Evolutionary conservation across 2,888 invertebrate species (phyloP).

Genomic region (Mactromeris polynyma): DNA sequence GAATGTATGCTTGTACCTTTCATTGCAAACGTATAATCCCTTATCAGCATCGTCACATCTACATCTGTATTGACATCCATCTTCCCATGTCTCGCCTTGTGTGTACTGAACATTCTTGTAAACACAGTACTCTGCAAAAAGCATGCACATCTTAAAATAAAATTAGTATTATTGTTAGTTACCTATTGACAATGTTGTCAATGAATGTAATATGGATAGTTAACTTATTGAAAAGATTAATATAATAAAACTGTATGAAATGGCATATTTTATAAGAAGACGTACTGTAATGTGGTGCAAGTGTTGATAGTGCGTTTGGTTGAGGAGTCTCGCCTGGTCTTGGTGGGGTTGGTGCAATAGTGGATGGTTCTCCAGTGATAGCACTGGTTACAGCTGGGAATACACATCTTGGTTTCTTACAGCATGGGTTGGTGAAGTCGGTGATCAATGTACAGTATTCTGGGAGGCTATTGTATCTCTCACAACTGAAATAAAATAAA

Average conservation of each 20-base stretch:
- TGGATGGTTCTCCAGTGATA: conserved; percentile 51
- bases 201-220: too few species aligned
- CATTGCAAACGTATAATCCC: conserved; percentile 73
- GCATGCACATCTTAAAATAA: too few species aligned
- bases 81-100: conserved; percentile 77
- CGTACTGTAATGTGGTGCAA: conserved; percentile 70
- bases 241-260: too few species aligned
- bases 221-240: too few species aligned
- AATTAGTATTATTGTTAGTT: too few species aligned
- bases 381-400: conserved; percentile 57
- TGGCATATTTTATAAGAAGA: too few species aligned
- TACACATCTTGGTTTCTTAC: conserved; percentile 73
- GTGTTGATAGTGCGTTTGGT: conserved; percentile 63
- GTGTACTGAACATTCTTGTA: conserved; percentile 74
- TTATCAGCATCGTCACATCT: conserved; percentile 75
- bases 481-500: conserved; percentile 63
- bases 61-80: conserved; percentile 75
- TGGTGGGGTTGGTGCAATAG: conserved; percentile 66
- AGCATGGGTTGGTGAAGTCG: conserved; percentile 76
- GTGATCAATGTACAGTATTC: conserved; percentile 71
- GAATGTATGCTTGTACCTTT: too few species aligned
- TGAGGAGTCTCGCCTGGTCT: conserved; percentile 56
- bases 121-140: conserved; percentile 71
- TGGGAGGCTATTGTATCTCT: conserved; percentile 68
- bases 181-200: too few species aligned